Evolutionary conservation across 2,888 invertebrate genomes (phyloP).

Genomic region (Tachystola acroxantha): DNA sequence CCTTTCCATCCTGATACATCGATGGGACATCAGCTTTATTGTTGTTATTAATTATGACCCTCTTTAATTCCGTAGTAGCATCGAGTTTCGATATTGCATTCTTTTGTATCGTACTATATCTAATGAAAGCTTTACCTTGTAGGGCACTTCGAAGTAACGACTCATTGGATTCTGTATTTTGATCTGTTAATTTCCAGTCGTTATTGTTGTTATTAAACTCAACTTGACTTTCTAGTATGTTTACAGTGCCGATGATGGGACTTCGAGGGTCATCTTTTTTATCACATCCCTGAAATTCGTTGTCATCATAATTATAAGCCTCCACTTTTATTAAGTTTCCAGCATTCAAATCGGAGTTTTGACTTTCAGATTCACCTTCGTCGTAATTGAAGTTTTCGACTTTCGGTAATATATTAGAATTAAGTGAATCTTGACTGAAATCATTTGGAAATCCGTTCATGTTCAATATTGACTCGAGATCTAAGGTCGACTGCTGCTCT

Average conservation of each 20-base stretch:
- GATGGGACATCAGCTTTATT: constrained; percentile 75
- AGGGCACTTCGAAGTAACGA: constrained; percentile 89
- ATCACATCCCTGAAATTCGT: constrained; percentile 54
- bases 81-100: constrained; percentile 62
- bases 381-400: constrained; percentile 86
- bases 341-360: constrained; percentile 82
- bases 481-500: constrained; percentile 81
- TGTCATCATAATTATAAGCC: constrained; percentile 61
- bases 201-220: constrained; percentile 87
- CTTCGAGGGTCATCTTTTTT: constrained; percentile 64
- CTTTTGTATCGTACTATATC: constrained; percentile 78
- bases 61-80: constrained; percentile 55
- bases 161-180: constrained; percentile 83
- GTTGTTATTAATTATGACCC: constrained; percentile 64
- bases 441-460: constrained; percentile 80
- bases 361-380: constrained; percentile 88
- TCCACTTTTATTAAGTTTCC: constrained; percentile 76
- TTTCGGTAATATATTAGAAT: constrained; percentile 78
- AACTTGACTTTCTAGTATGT: constrained; percentile 67
- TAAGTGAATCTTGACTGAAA: constrained; percentile 76
- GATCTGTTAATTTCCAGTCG: constrained; percentile 88
- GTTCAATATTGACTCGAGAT: constrained; percentile 89
- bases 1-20: constrained; percentile 72
- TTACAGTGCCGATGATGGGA: constrained; percentile 69
- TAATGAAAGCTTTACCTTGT: constrained; percentile 85